A percentile compares a stretch with the other conserved stretches of the same genome.
Evolutionary conservation across 2,888 invertebrate genomes (phyloP).

Genomic region (Scotopteryx bipunctaria): DNA sequence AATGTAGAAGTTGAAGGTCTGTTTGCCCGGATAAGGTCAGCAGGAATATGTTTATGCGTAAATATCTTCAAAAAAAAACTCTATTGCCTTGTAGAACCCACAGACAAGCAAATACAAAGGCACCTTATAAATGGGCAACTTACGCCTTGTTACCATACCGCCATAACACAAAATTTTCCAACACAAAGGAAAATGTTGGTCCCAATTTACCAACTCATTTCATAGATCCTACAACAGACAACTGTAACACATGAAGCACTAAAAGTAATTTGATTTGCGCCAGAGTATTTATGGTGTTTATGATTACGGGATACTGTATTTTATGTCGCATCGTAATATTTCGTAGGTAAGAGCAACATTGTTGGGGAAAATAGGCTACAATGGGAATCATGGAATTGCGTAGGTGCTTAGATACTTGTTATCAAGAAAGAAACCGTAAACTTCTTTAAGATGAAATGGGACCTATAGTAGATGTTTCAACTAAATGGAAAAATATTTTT

Average conservation of each 20-base stretch:
- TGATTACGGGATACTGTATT: constrained; percentile 31
- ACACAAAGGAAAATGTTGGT: background rate
- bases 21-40: constrained; percentile 9
- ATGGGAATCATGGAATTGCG: background rate
- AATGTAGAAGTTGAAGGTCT: constrained; percentile 2
- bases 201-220: constrained; percentile 4
- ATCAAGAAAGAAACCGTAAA: too few relatives aligned
- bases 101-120: too few relatives aligned
- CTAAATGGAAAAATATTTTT: too few relatives aligned
- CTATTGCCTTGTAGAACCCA: too few relatives aligned
- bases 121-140: too few relatives aligned
- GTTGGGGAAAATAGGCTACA: constrained; percentile 16
- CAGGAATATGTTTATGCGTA: too few relatives aligned
- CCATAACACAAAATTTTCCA: too few relatives aligned
- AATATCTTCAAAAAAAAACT: too few relatives aligned
- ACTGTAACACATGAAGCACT: background rate
- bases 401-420: background rate
- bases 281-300: constrained; percentile 30
- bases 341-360: constrained; percentile 22
- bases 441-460: too few relatives aligned
- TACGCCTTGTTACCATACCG: too few relatives aligned
- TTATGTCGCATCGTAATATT: constrained; percentile 31
- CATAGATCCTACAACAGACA: constrained; percentile 11
- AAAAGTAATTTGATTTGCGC: constrained; percentile 28
- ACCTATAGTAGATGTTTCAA: too few relatives aligned